These are phyloP conservation scores for Solenopsis fugax DNA, from an alignment of 1,140 invertebrate genomes.

Conservation along the genomic window DNA sequence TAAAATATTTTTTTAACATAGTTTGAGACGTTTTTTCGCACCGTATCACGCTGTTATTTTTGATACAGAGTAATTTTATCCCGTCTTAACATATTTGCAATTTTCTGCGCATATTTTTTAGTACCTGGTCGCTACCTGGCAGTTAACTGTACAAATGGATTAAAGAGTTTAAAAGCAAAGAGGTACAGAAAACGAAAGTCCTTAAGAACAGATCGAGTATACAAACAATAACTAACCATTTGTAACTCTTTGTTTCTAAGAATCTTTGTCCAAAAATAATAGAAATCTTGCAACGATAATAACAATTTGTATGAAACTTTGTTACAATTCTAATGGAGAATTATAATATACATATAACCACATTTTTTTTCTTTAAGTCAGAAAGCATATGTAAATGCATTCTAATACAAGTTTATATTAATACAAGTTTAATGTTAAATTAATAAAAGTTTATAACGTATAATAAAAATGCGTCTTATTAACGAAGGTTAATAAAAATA, in stretches of 20 bases:
- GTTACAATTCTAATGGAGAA: background rate
- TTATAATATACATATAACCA: background rate
- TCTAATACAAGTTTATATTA: background rate
- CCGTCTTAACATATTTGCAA: constrained; percentile 6
- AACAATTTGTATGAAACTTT: background rate
- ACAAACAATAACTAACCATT: background rate
- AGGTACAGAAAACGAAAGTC: background rate
- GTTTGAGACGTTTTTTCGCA: background rate
- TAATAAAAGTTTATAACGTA: background rate
- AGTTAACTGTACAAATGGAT: background rate
- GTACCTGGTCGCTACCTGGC: background rate
- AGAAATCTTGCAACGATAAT: constrained; percentile 20
- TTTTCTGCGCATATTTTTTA: background rate
- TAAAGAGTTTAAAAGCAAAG: constrained; percentile 21
- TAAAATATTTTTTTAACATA: constrained; percentile 19
- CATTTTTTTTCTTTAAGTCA: background rate
- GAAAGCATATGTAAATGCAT: background rate
- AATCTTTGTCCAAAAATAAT: background rate
- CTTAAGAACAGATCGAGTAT: background rate
- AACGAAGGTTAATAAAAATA: background rate
- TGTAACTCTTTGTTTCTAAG: constrained; percentile 26
- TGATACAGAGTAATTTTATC: constrained; percentile 13
- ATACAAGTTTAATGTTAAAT: background rate
- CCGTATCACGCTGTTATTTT: background rate
- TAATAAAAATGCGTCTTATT: background rate